A percentile compares a stretch with the other conserved stretches of the same genome.
Conservation (phyloP, 2,797 vertebrate species). For the Chloroceryle amazona region DNA sequence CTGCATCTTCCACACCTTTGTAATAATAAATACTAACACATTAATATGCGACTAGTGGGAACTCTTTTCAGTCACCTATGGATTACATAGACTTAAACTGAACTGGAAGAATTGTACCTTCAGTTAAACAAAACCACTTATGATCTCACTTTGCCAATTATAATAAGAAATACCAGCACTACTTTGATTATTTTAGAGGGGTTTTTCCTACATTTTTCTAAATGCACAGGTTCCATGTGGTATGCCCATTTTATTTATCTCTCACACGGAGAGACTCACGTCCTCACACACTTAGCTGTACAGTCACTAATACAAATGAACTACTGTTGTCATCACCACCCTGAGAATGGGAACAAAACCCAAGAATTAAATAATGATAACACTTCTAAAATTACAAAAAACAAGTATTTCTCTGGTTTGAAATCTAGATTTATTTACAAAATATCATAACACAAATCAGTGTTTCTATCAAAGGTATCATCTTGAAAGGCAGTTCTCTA, state of each 20-base stretch:
- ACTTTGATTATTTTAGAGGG: background rate
- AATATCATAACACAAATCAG: background rate
- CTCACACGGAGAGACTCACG: background rate
- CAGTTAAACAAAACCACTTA: background rate
- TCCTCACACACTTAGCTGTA: background rate
- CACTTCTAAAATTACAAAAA: background rate
- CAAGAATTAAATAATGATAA: background rate
- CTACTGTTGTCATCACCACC: background rate
- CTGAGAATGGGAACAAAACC: background rate
- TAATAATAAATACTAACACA: background rate
- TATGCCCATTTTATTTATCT: background rate
- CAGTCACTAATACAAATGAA: background rate
- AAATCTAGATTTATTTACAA: background rate
- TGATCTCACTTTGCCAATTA: background rate
- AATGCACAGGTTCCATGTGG: background rate
- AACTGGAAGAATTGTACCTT: background rate
- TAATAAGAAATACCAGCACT: background rate
- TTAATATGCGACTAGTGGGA: background rate
- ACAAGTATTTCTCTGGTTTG: no score
- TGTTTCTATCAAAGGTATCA: background rate
- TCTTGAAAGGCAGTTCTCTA: background rate
- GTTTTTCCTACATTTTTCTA: background rate
- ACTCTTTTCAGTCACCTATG: background rate
- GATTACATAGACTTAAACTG: background rate
- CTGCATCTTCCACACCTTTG: background rate